These are phyloP conservation scores for Ypsolopha sequella DNA, from an alignment of 2,888 invertebrate genomes.

Conservation along the genomic window DNA sequence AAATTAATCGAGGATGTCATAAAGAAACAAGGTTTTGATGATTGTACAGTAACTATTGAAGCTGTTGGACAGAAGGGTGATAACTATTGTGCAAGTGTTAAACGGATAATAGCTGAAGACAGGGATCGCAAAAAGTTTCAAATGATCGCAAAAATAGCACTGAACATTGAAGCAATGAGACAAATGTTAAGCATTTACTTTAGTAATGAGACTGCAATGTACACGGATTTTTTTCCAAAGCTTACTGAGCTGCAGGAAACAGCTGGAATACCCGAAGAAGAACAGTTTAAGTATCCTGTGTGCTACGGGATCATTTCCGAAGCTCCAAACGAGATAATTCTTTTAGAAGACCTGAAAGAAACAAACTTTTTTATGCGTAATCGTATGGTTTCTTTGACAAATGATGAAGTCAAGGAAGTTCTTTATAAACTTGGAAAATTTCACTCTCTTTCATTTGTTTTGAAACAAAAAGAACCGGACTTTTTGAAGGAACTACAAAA, in stretches of 20 bases:
- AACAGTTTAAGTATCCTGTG: neutral
- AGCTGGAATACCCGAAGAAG: neutral
- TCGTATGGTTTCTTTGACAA: neutral
- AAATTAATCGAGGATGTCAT: too few species aligned
- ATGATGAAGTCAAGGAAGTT: neutral
- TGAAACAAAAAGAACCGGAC: neutral
- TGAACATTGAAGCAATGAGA: neutral
- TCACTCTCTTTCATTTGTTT: neutral
- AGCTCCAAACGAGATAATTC: neutral
- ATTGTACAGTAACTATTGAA: constrained; percentile 5
- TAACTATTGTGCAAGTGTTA: neutral
- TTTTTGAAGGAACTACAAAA: neutral
- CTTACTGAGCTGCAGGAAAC: neutral
- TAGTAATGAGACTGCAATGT: neutral
- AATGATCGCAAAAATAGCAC: constrained; percentile 1
- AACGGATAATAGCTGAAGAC: neutral
- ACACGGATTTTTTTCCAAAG: neutral
- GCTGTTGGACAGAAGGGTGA: neutral
- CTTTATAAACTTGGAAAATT: neutral
- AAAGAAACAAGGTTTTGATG: too few species aligned
- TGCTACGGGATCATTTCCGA: neutral
- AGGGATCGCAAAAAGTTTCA: neutral
- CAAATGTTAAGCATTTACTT: neutral
- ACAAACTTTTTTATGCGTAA: neutral
- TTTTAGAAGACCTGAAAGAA: neutral